These are phyloP conservation scores for Teleogryllus occipitalis DNA, from an alignment of 1,140 invertebrate species.

Conservation along the genomic window DNA sequence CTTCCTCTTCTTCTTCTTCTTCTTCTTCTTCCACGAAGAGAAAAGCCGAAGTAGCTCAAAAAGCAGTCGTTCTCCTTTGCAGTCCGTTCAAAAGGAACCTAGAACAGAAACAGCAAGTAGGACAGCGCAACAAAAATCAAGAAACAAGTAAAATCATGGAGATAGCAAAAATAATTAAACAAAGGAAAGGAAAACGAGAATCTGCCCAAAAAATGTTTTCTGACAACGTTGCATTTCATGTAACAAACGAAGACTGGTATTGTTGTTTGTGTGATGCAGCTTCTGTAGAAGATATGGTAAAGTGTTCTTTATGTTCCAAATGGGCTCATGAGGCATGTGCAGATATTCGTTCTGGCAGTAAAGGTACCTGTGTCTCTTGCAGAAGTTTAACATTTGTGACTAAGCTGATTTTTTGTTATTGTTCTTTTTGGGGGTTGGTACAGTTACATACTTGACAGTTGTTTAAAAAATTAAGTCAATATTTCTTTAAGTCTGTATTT, in stretches of 20 bases:
- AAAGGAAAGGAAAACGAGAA: neutral
- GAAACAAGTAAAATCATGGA: neutral
- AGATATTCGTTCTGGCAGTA: too few relatives aligned
- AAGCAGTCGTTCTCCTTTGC: neutral
- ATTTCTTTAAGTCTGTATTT: neutral
- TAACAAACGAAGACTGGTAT: too few relatives aligned
- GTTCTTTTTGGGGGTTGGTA: neutral
- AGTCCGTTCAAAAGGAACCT: neutral
- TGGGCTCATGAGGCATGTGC: too few relatives aligned
- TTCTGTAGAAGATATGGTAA: neutral
- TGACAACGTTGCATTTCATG: neutral
- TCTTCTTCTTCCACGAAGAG: neutral
- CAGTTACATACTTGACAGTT: neutral
- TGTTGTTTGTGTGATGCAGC: neutral
- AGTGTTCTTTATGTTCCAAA: too few relatives aligned
- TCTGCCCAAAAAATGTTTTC: neutral
- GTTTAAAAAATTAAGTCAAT: neutral
- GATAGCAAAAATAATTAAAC: neutral
- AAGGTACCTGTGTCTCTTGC: too few relatives aligned
- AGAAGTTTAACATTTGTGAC: too few relatives aligned
- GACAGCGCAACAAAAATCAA: neutral
- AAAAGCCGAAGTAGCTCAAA: neutral
- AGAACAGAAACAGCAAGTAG: neutral
- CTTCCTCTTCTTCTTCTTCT: too few relatives aligned
- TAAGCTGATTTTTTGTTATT: neutral